Conservation (phyloP, 2,797 vertebrate genomes). For the Phataginus tricuspis region DNA sequence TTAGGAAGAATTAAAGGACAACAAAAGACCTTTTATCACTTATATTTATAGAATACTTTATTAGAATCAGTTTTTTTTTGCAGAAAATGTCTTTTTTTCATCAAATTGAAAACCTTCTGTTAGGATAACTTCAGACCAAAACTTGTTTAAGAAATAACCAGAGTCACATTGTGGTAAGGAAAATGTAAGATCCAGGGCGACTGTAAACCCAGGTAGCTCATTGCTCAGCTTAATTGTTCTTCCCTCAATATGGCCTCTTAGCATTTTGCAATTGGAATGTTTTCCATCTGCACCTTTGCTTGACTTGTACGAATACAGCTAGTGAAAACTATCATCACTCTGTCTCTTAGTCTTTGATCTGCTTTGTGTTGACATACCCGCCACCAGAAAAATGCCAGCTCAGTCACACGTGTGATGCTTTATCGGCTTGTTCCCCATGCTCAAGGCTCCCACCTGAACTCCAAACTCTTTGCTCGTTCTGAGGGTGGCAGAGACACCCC, state of each 20-base stretch:
- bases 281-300: slow-evolving; percentile 71
- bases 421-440: neutral
- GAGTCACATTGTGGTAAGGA: neutral
- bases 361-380: slow-evolving; percentile 54
- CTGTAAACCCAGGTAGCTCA: slow-evolving; percentile 61
- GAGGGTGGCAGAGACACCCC: neutral
- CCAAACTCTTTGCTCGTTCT: neutral
- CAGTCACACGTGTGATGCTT: neutral
- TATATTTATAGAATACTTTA: neutral
- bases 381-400: slow-evolving; percentile 56
- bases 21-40: neutral
- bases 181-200: slow-evolving; percentile 36
- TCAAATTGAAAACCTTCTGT: neutral
- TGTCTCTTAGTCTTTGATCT: slow-evolving; percentile 60
- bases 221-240: slow-evolving; percentile 66
- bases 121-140: slow-evolving; percentile 24
- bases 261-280: slow-evolving; percentile 59
- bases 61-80: neutral
- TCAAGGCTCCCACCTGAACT: slow-evolving; percentile 19
- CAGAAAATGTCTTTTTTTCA: neutral
- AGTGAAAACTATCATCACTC: slow-evolving; percentile 68
- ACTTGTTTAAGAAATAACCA: slow-evolving; percentile 33
- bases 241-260: slow-evolving; percentile 50
- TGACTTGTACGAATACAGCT: slow-evolving; percentile 62
- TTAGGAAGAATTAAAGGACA: neutral